phyloP scores from a whole-genome alignment of 2,888 invertebrate genomes.

The Sminthurinus aureus region DNA sequence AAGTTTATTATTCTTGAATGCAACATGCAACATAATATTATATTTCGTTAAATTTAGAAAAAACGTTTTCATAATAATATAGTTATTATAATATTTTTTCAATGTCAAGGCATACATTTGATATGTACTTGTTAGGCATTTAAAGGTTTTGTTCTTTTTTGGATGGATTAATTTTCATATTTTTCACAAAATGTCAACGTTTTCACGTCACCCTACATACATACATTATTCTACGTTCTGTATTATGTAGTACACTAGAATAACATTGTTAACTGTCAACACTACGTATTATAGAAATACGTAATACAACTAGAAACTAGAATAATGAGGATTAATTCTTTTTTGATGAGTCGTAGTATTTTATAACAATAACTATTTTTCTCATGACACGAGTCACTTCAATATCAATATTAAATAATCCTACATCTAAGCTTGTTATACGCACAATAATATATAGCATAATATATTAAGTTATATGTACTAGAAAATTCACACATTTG shows the following conservation, averaged over 20 bases:
- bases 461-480: conserved; percentile 2
- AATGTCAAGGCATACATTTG: conserved; percentile 20
- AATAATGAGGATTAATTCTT: no score
- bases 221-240: neutral
- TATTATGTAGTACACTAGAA: neutral
- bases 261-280: no score
- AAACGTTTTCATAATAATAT: no score
- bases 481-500: neutral
- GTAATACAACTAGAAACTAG: no score
- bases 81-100: neutral
- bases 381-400: neutral
- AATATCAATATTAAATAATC: neutral
- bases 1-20: no score
- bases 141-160: neutral
- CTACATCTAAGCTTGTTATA: neutral
- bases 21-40: no score
- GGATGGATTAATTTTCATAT: neutral
- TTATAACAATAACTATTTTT: neutral
- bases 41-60: no score
- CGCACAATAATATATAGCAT: neutral
- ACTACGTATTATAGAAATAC: no score
- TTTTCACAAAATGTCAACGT: neutral
- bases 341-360: neutral
- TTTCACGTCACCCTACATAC: neutral
- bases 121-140: conserved; percentile 11